These are phyloP conservation scores for Acanthopleura granulata DNA, from an alignment of 2,888 invertebrate species.

Conservation along the genomic window DNA sequence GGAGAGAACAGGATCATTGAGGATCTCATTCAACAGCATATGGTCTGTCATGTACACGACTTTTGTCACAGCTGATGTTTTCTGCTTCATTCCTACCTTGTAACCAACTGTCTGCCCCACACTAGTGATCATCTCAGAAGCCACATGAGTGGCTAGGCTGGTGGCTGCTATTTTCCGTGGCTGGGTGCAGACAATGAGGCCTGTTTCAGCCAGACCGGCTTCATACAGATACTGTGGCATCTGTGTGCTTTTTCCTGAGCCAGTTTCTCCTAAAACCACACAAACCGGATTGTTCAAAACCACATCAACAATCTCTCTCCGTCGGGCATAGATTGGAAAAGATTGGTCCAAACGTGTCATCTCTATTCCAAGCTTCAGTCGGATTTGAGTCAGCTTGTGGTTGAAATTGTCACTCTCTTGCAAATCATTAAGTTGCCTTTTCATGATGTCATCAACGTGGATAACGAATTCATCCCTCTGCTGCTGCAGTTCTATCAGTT, in stretches of 20 bases:
- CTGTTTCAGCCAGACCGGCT: conserved; percentile 44
- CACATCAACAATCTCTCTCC: conserved; percentile 47
- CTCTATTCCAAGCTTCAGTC: conserved; percentile 44
- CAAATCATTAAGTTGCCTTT: background rate
- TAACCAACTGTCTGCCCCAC: conserved; percentile 62
- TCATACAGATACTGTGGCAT: conserved; percentile 65
- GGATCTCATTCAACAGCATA: conserved; percentile 63
- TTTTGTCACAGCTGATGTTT: conserved; percentile 43
- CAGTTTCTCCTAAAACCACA: conserved; percentile 67
- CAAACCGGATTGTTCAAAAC: conserved; percentile 55
- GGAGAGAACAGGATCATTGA: conserved; percentile 49
- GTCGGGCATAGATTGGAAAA: conserved; percentile 61
- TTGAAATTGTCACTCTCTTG: background rate
- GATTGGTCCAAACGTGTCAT: conserved; percentile 41
- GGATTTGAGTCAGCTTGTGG: background rate
- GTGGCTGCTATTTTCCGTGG: conserved; percentile 69
- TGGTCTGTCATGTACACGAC: conserved; percentile 67
- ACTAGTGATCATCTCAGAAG: conserved; percentile 55
- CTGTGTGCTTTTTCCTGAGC: conserved; percentile 70
- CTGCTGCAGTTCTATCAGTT: conserved; percentile 41
- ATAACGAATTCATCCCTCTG: conserved; percentile 45
- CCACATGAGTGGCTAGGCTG: conserved; percentile 64
- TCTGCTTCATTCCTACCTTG: conserved; percentile 55
- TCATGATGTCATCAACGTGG: conserved; percentile 28
- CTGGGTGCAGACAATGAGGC: conserved; percentile 66